These are phyloP conservation scores for Luperina testacea DNA, from an alignment of 2,888 invertebrate species.

Conservation along the genomic window DNA sequence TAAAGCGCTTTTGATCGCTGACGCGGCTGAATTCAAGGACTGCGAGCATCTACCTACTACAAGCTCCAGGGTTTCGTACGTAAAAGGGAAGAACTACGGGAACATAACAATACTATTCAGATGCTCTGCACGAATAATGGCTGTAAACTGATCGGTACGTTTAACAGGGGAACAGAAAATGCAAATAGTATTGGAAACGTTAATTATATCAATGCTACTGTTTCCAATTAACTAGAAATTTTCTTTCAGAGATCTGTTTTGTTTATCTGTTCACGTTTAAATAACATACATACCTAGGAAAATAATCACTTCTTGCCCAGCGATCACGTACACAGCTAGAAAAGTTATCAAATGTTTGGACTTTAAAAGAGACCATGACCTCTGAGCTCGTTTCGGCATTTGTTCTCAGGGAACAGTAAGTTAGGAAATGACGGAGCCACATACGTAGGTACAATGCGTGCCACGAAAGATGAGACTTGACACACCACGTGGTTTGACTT, in stretches of 20 bases:
- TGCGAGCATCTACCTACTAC: constrained; percentile 2
- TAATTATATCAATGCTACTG: neutral
- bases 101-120: neutral
- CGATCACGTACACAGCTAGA: neutral
- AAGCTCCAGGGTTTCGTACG: neutral
- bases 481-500: too few species aligned
- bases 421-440: too few species aligned
- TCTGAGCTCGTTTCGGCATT: neutral
- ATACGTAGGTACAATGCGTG: too few species aligned
- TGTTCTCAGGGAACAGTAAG: neutral
- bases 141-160: neutral
- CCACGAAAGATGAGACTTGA: too few species aligned
- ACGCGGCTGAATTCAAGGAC: constrained; percentile 6
- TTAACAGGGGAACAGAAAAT: neutral
- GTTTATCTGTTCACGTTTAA: neutral
- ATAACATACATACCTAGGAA: neutral
- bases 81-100: neutral
- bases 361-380: neutral
- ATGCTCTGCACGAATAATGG: neutral
- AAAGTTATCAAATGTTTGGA: neutral
- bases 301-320: neutral
- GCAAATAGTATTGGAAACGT: neutral
- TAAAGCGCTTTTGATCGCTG: constrained; percentile 24
- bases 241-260: neutral
- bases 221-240: neutral